Percentiles rank a stretch among this genome's conserved stretches.
These are phyloP conservation scores for Hippasteria phrygiana DNA, from an alignment of 53 echinoderm and acorn worm species.

Conservation along the genomic window DNA sequence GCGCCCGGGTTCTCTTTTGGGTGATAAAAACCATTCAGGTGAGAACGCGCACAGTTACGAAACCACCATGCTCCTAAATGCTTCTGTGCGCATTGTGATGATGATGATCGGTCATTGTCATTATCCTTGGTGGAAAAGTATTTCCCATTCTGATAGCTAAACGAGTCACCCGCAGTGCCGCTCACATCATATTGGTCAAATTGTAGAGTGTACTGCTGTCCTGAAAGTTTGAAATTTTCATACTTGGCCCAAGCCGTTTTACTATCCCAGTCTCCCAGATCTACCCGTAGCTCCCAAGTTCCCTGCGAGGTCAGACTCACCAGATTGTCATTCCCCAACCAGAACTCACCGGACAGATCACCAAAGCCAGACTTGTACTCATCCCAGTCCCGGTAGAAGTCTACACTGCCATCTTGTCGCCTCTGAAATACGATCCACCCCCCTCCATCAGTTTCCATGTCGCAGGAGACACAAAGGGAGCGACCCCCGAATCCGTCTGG, in stretches of 20 bases:
- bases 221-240: slow-evolving; percentile 3
- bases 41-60: background rate
- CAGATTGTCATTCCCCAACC: slow-evolving; percentile 34
- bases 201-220: background rate
- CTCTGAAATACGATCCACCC: no score
- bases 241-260: background rate
- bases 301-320: slow-evolving; percentile 7
- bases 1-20: background rate
- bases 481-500: background rate
- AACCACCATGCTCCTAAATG: slow-evolving; percentile 39
- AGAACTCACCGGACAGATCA: slow-evolving; percentile 11
- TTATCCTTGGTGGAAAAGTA: slow-evolving; percentile 14
- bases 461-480: background rate
- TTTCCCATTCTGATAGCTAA: background rate
- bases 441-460: no score
- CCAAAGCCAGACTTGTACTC: slow-evolving; percentile 31
- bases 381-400: slow-evolving; percentile 26
- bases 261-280: background rate
- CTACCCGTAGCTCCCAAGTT: slow-evolving; percentile 2
- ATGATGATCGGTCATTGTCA: background rate
- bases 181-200: background rate
- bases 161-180: slow-evolving; percentile 12
- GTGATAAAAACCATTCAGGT: slow-evolving; percentile 38
- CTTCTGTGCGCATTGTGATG: background rate
- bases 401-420: slow-evolving; percentile 9